Conservation (phyloP, 2,888 invertebrate genomes). For the Buathra laborator region DNA sequence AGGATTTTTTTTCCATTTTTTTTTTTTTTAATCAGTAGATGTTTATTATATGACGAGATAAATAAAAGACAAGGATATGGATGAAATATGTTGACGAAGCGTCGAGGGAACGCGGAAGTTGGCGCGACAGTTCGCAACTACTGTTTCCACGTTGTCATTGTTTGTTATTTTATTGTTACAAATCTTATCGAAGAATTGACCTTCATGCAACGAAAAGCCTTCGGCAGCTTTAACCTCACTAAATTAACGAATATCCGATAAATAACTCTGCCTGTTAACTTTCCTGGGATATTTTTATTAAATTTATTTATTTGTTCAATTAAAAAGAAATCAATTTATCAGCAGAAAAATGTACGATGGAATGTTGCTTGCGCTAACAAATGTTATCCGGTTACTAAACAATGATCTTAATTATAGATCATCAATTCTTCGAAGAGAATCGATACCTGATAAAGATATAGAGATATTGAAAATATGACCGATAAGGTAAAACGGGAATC, state of each 20-base stretch:
- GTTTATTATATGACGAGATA: constrained; percentile 17
- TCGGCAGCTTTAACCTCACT: constrained; percentile 2
- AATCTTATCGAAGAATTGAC: constrained; percentile 8
- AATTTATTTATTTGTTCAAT: neutral
- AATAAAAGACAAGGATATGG: constrained; percentile 25
- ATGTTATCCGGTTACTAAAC: neutral
- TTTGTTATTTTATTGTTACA: constrained; percentile 11
- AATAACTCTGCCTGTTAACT: neutral
- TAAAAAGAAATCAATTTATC: neutral
- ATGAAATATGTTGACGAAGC: neutral
- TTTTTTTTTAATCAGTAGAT: neutral
- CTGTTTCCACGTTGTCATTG: constrained; percentile 17
- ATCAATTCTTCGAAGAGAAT: constrained; percentile 1
- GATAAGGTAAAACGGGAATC: neutral
- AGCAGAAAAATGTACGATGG: neutral
- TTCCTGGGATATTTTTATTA: neutral
- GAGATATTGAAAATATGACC: constrained; percentile 4
- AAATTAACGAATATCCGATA: neutral
- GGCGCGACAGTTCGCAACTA: neutral
- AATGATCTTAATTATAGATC: neutral
- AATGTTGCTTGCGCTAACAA: neutral
- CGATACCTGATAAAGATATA: neutral
- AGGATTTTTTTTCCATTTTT: neutral
- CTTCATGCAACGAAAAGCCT: neutral
- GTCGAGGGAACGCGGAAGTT: constrained; percentile 35